Conservation (phyloP, 2,113 vertebrate species). For the Piaya cayana region DNA sequence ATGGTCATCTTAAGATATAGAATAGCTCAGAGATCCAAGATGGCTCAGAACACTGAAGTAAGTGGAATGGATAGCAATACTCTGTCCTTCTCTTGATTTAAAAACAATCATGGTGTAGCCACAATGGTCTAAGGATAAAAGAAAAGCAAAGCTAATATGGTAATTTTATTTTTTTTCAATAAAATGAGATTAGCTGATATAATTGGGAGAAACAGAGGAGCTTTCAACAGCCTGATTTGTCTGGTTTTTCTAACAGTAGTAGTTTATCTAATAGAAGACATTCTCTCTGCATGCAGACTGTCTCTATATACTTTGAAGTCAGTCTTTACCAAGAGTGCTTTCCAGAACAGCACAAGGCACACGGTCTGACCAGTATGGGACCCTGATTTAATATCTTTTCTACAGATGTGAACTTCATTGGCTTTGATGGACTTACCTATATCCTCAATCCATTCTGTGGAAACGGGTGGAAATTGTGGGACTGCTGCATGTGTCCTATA, state of each 20-base stretch:
- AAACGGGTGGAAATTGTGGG: not conserved
- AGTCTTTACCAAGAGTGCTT: not conserved
- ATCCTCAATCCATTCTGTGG: not conserved
- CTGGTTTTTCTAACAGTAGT: not conserved
- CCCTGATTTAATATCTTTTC: not conserved
- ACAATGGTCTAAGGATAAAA: not conserved
- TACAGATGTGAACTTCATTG: not conserved
- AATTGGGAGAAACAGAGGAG: not conserved
- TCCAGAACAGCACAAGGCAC: not conserved
- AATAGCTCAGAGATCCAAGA: not conserved
- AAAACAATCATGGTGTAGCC: not conserved
- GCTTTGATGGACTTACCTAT: not conserved
- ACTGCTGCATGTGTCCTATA: accelerated
- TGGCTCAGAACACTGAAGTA: not conserved
- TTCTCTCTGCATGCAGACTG: not conserved
- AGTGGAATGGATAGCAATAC: not conserved
- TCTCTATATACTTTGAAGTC: not conserved
- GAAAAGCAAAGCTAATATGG: not conserved
- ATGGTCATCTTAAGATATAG: not conserved
- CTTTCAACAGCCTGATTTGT: not conserved
- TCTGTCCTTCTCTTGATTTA: not conserved
- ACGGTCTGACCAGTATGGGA: not conserved
- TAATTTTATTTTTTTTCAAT: not conserved
- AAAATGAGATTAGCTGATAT: not conserved
- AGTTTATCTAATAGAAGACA: not conserved